Evolutionary conservation across 2,888 invertebrate genomes (phyloP).

Genomic region (Seira sanloemensis): DNA sequence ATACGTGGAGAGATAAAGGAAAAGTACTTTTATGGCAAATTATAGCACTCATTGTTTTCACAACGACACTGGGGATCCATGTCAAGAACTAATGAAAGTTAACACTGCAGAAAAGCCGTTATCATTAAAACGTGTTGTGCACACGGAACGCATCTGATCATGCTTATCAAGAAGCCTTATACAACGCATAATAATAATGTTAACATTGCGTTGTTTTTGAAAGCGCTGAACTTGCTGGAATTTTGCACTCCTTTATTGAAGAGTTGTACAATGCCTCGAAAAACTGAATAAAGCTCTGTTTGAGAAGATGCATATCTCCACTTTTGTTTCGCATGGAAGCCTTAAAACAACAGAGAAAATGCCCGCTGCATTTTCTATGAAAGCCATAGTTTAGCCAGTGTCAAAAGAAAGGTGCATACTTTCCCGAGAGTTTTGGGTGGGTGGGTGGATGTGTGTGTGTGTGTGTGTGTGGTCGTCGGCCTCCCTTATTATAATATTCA

Average conservation of each 20-base stretch:
- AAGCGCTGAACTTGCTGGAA: too few relatives aligned
- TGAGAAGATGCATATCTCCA: neutral
- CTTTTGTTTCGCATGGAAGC: too few relatives aligned
- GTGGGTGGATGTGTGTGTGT: too few relatives aligned
- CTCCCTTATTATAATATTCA: neutral
- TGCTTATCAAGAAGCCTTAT: neutral
- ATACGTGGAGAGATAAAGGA: neutral
- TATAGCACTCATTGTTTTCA: conserved; percentile 49
- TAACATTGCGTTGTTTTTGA: neutral
- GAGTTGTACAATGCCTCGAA: too few relatives aligned
- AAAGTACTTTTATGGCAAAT: neutral
- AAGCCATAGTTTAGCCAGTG: neutral
- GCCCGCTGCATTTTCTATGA: neutral
- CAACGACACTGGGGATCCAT: conserved; percentile 49
- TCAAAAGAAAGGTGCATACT: neutral
- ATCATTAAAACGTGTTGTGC: conserved; percentile 52
- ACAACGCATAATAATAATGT: neutral
- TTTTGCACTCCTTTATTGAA: too few relatives aligned
- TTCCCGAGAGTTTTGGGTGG: neutral
- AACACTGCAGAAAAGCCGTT: conserved; percentile 47
- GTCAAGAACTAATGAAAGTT: conserved; percentile 55
- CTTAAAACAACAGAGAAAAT: neutral
- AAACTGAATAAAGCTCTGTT: too few relatives aligned
- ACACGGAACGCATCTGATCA: conserved; percentile 36
- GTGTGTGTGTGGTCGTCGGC: neutral